Percentiles rank a stretch among this genome's conserved stretches.
Conservation (phyloP, 2,888 invertebrate genomes). For the Globia sparganii region DNA sequence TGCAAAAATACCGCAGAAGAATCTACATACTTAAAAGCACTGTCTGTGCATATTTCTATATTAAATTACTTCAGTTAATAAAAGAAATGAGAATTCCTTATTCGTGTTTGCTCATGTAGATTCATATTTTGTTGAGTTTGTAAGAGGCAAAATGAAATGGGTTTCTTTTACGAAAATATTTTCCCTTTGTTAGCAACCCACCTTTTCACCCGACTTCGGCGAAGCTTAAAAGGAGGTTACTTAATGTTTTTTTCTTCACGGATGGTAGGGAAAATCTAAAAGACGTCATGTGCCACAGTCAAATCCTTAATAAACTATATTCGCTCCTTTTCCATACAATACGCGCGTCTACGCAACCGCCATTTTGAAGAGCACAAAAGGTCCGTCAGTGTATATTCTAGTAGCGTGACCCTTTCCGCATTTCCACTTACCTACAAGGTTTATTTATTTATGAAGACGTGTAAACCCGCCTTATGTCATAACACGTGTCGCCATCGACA, state of each 20-base stretch:
- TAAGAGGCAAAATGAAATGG: neutral
- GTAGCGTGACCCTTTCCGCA: constrained; percentile 9
- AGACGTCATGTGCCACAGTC: neutral
- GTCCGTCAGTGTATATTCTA: neutral
- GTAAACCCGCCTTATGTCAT: neutral
- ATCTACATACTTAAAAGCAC: constrained; percentile 17
- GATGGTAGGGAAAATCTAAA: neutral
- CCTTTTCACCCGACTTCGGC: neutral
- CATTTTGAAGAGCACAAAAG: constrained; percentile 11
- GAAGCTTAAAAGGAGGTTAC: neutral
- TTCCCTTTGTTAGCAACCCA: neutral
- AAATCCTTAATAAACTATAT: neutral
- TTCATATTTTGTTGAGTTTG: constrained; percentile 1
- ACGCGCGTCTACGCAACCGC: neutral
- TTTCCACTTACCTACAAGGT: constrained; percentile 17
- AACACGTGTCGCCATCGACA: constrained; percentile 23
- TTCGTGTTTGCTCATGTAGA: constrained; percentile 7
- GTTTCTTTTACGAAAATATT: constrained; percentile 3
- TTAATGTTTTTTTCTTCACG: neutral
- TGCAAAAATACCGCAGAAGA: constrained; percentile 3
- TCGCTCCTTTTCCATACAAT: neutral
- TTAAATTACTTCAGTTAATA: constrained; percentile 24
- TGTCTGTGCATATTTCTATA: constrained; percentile 9
- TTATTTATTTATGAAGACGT: constrained; percentile 29
- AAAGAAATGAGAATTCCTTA: neutral